Evolutionary conservation across 2,113 vertebrate genomes (phyloP).

Genomic region (Hiodon tergisus): DNA sequence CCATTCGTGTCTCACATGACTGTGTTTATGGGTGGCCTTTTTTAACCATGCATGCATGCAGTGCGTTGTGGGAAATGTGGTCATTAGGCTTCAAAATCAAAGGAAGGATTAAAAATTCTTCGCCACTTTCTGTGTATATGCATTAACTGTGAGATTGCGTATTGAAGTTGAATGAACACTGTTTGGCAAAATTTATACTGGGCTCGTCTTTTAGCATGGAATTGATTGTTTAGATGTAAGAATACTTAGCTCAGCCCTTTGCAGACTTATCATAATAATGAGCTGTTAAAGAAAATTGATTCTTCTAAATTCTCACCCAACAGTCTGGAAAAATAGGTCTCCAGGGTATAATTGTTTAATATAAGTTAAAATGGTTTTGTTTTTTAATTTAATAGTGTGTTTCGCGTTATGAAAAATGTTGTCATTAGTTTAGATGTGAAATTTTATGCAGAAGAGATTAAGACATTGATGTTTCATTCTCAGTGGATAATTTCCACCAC

Average conservation of each 20-base stretch:
- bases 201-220: background rate
- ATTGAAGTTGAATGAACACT: background rate
- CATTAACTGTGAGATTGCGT: background rate
- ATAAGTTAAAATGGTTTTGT: background rate
- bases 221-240: background rate
- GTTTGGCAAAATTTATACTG: slow-evolving; percentile 6
- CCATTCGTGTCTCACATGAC: slow-evolving; percentile 25
- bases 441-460: too few species aligned
- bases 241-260: background rate
- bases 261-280: slow-evolving; percentile 2
- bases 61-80: slow-evolving; percentile 27
- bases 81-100: background rate
- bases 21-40: slow-evolving; percentile 29
- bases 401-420: too few species aligned
- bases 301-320: background rate
- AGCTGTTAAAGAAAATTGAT: background rate
- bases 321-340: background rate
- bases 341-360: too few species aligned
- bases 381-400: background rate
- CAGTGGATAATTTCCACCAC: too few species aligned
- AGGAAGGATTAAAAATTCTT: background rate
- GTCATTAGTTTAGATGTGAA: too few species aligned
- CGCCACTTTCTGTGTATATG: slow-evolving; percentile 2
- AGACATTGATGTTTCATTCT: too few species aligned
- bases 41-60: slow-evolving; percentile 19